phyloP scores from a whole-genome alignment of 1,140 invertebrate species.

The Dreissena polymorpha region DNA sequence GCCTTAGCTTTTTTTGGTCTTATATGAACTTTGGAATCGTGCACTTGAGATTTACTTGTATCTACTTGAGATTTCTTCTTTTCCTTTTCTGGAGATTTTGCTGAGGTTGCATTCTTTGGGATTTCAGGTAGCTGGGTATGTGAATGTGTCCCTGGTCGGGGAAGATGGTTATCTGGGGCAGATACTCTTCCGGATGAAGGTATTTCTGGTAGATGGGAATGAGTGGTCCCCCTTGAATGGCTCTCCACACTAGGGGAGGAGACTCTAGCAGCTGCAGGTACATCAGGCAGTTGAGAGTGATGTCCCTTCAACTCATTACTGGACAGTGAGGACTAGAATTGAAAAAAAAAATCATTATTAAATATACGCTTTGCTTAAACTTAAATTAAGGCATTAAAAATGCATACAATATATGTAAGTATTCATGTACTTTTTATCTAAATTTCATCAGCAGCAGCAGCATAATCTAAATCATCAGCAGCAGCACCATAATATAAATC shows the following conservation, averaged over 20 bases:
- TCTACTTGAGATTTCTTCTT: no score
- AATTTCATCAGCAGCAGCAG: no score
- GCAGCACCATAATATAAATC: no score
- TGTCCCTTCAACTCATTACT: slow-evolving; percentile 1
- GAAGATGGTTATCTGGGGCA: background rate
- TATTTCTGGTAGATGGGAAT: slow-evolving; percentile 10
- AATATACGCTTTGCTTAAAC: no score
- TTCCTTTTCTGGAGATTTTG: background rate
- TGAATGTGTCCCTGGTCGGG: background rate
- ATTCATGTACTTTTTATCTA: no score
- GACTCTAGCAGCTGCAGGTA: slow-evolving; percentile 20
- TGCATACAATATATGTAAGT: no score
- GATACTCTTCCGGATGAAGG: background rate
- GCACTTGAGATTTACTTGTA: no score
- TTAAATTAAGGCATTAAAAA: no score
- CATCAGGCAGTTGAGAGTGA: slow-evolving; percentile 35
- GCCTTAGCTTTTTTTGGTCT: background rate
- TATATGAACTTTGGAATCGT: background rate
- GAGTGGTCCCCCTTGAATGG: slow-evolving; percentile 19
- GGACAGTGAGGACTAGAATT: no score
- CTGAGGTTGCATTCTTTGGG: slow-evolving; percentile 7
- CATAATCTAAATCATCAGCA: no score
- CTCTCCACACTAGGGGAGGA: background rate
- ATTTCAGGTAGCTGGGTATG: slow-evolving; percentile 45
- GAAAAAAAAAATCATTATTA: no score